phyloP scores from a whole-genome alignment of 2,113 vertebrate species.

The Centropus bengalensis region DNA sequence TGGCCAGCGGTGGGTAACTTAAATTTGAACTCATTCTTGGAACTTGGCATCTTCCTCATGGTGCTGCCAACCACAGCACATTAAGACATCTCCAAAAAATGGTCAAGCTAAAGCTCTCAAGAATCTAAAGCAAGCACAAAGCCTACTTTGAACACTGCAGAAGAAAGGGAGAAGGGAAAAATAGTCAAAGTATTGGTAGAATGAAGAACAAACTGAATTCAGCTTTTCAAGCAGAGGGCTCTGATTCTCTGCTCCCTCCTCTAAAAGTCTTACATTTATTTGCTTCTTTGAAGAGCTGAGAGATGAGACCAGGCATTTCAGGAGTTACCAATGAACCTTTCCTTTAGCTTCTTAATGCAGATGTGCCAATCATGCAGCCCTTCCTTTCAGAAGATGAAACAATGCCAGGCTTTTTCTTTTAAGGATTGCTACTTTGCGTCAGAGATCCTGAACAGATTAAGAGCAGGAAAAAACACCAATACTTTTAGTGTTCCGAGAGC shows the following conservation, averaged over 20 bases:
- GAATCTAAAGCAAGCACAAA: neutral
- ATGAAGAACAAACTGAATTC: neutral
- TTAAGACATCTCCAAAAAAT: neutral
- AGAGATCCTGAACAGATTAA: neutral
- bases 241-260: neutral
- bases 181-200: neutral
- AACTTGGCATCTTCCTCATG: neutral
- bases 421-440: neutral
- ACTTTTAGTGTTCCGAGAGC: neutral
- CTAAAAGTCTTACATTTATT: neutral
- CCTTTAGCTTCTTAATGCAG: neutral
- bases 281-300: neutral
- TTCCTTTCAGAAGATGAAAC: neutral
- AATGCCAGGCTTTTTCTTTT: neutral
- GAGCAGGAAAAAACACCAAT: neutral
- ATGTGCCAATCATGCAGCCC: neutral
- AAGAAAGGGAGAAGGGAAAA: neutral
- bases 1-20: neutral
- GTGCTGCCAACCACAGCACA: neutral
- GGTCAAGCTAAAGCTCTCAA: neutral
- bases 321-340: neutral
- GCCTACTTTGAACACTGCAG: neutral
- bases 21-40: neutral
- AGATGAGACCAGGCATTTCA: neutral
- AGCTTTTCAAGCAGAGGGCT: neutral